phyloP scores from a whole-genome alignment of 1,140 invertebrate species.

The Rhynchophorus ferrugineus region DNA sequence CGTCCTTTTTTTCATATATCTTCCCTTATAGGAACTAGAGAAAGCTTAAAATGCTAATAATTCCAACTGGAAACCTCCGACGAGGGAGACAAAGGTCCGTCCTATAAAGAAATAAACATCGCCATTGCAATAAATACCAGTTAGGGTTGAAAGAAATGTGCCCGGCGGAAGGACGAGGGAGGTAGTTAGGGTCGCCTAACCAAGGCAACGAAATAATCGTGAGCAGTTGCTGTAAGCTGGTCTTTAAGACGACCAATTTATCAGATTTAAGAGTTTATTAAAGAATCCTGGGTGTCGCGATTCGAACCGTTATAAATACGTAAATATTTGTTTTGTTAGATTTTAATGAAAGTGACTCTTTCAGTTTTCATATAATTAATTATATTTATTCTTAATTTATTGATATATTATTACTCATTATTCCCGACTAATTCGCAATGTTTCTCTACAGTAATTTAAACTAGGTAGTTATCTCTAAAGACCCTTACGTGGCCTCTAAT shows the following conservation, averaged over 20 bases:
- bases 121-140: slow-evolving; percentile 19
- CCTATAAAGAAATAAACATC: slow-evolving; percentile 23
- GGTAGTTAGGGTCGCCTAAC: slow-evolving; percentile 15
- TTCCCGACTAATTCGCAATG: too few relatives aligned
- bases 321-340: too few relatives aligned
- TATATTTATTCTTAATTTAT: too few relatives aligned
- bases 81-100: slow-evolving; percentile 20
- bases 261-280: too few relatives aligned
- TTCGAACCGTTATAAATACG: too few relatives aligned
- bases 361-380: too few relatives aligned
- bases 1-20: slow-evolving; percentile 16
- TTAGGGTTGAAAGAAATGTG: slow-evolving; percentile 16
- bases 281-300: slow-evolving; percentile 23
- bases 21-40: slow-evolving; percentile 4
- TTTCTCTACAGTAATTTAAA: too few relatives aligned
- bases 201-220: slow-evolving; percentile 15
- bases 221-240: slow-evolving; percentile 13
- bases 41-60: slow-evolving; percentile 19
- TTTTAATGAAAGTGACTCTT: too few relatives aligned
- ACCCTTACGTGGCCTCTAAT: too few relatives aligned
- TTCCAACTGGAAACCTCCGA: neutral
- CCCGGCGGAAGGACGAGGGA: slow-evolving; percentile 9
- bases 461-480: too few relatives aligned
- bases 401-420: too few relatives aligned
- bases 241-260: slow-evolving; percentile 16